phyloP scores from a whole-genome alignment of 2,888 invertebrate genomes.

The Lomographa bimaculata region DNA sequence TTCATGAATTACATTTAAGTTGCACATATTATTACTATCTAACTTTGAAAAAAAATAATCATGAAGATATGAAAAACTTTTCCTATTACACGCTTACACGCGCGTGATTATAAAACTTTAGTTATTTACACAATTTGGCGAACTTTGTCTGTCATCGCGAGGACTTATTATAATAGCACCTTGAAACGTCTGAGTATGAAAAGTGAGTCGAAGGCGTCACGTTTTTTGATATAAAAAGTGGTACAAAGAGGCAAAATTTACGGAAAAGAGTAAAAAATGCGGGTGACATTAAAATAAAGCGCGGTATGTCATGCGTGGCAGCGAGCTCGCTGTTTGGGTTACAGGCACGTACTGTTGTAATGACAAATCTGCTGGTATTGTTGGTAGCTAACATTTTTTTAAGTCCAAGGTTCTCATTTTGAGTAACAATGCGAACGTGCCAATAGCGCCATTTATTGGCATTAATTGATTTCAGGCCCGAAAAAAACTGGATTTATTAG shows the following conservation, averaged over 20 bases:
- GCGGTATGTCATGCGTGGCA: constrained; percentile 52
- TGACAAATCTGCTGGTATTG: constrained; percentile 76
- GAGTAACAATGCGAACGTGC: constrained; percentile 72
- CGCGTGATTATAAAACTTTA: constrained; percentile 53
- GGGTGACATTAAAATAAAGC: constrained; percentile 71
- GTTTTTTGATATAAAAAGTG: constrained; percentile 59
- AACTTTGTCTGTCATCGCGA: constrained; percentile 41
- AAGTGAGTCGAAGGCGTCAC: constrained; percentile 58
- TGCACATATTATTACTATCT: background rate
- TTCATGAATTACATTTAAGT: too few relatives aligned
- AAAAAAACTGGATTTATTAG: too few relatives aligned
- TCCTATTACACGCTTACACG: constrained; percentile 51
- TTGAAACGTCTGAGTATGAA: constrained; percentile 46
- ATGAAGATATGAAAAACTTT: constrained; percentile 46
- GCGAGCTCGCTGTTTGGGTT: constrained; percentile 58
- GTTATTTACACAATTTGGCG: constrained; percentile 41
- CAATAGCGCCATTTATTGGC: constrained; percentile 64
- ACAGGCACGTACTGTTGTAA: constrained; percentile 73
- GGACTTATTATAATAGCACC: constrained; percentile 53
- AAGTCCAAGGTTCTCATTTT: constrained; percentile 66
- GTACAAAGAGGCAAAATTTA: constrained; percentile 53
- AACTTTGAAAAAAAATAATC: constrained; percentile 23
- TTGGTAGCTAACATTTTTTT: constrained; percentile 64
- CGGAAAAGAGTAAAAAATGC: constrained; percentile 68
- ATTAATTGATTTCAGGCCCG: constrained; percentile 63